Conservation (phyloP, 2,113 vertebrate species). For the Chaetodon trifascialis region DNA sequence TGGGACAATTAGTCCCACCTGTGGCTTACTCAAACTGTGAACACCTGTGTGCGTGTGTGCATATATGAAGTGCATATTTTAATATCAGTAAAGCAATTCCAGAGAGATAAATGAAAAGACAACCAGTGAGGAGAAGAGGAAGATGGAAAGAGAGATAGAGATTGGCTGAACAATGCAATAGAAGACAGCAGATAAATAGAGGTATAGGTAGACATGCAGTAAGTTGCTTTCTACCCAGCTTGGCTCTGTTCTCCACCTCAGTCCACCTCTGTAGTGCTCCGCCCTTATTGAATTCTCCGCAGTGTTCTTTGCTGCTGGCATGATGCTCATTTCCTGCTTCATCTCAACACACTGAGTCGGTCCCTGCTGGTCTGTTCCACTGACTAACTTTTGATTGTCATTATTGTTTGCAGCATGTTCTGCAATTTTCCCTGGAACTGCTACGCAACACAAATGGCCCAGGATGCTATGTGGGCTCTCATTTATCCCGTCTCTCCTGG, state of each 20-base stretch:
- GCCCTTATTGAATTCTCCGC: constrained; percentile 6
- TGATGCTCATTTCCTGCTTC: constrained; percentile 58
- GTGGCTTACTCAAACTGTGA: constrained; percentile 54
- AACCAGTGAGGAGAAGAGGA: constrained; percentile 16
- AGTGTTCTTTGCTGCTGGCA: constrained; percentile 7
- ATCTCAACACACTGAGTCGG: constrained; percentile 33
- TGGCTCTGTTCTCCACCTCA: constrained; percentile 1
- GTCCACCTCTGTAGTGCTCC: constrained; percentile 1
- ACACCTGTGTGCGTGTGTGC: constrained; percentile 15
- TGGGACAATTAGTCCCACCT: constrained; percentile 65
- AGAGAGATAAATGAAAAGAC: constrained; percentile 37
- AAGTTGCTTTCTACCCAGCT: constrained; percentile 11
- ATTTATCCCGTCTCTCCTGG: constrained; percentile 2
- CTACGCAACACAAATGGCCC: constrained; percentile 40
- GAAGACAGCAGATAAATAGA: constrained; percentile 1
- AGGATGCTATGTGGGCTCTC: constrained; percentile 20
- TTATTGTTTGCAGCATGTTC: constrained; percentile 54
- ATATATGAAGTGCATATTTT: constrained; percentile 18
- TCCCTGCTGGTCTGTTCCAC: constrained; percentile 50
- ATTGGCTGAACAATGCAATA: background rate
- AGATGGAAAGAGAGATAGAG: background rate
- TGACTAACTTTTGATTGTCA: constrained; percentile 53
- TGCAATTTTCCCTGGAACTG: constrained; percentile 48
- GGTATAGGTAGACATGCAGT: background rate
- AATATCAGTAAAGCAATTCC: constrained; percentile 46